Conservation (phyloP, 2,113 vertebrate genomes). For the Peromyscus leucopus region DNA sequence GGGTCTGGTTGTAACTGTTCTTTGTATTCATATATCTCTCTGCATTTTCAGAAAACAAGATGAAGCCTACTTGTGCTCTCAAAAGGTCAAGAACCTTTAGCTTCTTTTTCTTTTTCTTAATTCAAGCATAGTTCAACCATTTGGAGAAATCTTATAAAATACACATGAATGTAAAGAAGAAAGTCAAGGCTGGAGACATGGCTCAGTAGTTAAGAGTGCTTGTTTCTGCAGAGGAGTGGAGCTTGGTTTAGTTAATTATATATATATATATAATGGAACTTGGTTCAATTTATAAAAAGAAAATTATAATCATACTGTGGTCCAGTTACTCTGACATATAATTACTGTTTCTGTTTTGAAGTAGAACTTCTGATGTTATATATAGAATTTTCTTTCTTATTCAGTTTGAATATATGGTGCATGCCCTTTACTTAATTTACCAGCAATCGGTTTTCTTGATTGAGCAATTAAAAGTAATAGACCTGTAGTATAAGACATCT, state of each 20-base stretch:
- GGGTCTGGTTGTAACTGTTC: neutral
- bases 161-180: neutral
- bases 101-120: neutral
- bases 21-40: neutral
- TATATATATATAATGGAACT: too few species aligned
- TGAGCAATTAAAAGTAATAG: slow-evolving; percentile 41
- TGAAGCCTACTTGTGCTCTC: neutral
- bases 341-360: neutral
- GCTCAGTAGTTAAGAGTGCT: neutral
- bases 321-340: neutral
- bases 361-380: neutral
- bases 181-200: neutral
- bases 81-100: neutral
- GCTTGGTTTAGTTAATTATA: neutral
- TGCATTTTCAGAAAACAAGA: neutral
- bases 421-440: neutral
- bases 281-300: neutral
- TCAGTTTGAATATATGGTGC: neutral
- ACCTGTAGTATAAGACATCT: neutral
- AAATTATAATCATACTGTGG: neutral
- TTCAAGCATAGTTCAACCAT: neutral
- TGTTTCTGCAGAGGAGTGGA: neutral
- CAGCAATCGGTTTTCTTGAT: slow-evolving; percentile 8
- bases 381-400: neutral
- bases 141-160: neutral